Percentiles rank a stretch among this genome's conserved stretches.
phyloP scores from a whole-genome alignment of 1,140 invertebrate species.

The Cydia splendana region DNA sequence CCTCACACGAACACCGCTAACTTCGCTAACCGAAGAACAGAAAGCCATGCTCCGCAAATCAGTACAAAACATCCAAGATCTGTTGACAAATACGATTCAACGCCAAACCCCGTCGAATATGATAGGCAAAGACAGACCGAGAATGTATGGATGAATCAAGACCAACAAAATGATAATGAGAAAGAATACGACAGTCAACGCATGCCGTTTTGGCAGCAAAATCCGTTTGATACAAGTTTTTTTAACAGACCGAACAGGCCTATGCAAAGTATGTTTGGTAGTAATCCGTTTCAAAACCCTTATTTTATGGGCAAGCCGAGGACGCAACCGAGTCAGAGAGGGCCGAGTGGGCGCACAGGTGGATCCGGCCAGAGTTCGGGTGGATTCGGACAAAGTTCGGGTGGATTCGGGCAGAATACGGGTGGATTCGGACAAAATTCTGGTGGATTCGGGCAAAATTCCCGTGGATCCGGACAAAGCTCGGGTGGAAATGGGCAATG shows the following conservation, averaged over 20 bases:
- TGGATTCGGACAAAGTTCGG: no score
- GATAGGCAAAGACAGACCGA: neutral
- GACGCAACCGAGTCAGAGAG: neutral
- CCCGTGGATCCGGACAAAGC: constrained; percentile 32
- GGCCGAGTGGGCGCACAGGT: neutral
- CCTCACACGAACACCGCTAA: neutral
- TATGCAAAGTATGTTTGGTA: neutral
- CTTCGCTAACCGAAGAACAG: neutral
- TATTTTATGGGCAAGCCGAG: constrained; percentile 21
- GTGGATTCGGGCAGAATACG: neutral
- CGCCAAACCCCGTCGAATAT: neutral
- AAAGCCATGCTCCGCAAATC: neutral
- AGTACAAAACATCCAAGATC: neutral
- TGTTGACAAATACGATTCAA: neutral
- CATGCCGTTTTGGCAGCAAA: constrained; percentile 9
- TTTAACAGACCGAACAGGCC: constrained; percentile 1
- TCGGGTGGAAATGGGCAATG: constrained; percentile 33
- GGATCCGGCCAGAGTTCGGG: no score
- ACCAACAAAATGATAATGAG: neutral
- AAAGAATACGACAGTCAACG: constrained; percentile 16
- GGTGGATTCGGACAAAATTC: constrained; percentile 34
- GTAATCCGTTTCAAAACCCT: constrained; percentile 18
- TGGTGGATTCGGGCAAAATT: constrained; percentile 34
- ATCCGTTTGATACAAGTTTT: neutral
- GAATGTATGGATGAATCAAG: constrained; percentile 9